Evolutionary conservation across 2,113 vertebrate species (phyloP).

Genomic region (Platysteira castanea): DNA sequence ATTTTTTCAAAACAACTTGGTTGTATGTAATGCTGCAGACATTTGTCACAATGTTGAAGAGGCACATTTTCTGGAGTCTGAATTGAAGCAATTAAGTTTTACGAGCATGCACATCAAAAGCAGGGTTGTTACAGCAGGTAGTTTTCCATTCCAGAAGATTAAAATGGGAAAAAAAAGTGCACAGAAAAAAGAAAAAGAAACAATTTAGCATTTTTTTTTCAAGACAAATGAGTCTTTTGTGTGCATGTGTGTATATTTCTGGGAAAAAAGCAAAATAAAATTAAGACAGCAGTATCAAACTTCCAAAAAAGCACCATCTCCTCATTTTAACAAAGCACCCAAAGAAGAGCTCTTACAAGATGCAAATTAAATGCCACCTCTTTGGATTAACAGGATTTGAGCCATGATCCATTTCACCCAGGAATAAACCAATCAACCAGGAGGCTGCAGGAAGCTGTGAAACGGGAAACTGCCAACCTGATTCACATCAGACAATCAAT

Average conservation of each 20-base stretch:
- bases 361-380: background rate
- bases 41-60: background rate
- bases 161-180: background rate
- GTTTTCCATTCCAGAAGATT: background rate
- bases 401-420: background rate
- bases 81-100: slow-evolving; percentile 8
- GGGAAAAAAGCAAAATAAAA: background rate
- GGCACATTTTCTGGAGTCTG: background rate
- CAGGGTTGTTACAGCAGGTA: background rate
- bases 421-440: background rate
- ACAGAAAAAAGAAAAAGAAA: background rate
- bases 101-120: background rate
- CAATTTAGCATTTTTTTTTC: background rate
- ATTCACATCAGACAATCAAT: background rate
- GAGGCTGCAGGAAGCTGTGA: background rate
- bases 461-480: background rate
- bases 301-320: background rate
- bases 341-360: background rate
- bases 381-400: background rate
- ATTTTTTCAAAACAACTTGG: background rate
- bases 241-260: background rate
- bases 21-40: background rate
- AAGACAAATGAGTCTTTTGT: background rate
- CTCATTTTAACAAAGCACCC: background rate
- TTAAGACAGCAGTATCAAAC: background rate